Conservation (phyloP, 92 coral and sea anemone species). For the Heteractis magnifica region DNA sequence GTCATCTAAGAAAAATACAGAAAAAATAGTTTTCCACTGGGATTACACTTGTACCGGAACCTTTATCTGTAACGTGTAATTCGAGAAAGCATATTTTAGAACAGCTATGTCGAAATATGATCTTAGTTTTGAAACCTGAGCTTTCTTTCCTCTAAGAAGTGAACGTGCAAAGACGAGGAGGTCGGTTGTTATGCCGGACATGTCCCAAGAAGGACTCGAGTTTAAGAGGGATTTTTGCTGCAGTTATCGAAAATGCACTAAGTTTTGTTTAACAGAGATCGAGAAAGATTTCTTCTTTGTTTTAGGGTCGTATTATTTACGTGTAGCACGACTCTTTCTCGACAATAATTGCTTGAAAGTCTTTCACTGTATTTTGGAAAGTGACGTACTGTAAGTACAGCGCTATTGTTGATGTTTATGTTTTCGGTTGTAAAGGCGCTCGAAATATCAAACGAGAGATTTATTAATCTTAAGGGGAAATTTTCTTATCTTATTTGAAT, state of each 20-base stretch:
- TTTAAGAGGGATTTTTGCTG: background rate
- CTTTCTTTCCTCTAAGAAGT: background rate
- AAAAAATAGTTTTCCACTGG: background rate
- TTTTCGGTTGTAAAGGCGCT: background rate
- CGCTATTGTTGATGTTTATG: background rate
- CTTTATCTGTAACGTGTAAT: background rate
- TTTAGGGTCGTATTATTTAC: background rate
- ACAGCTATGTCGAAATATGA: conserved; percentile 12
- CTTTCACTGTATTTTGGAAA: background rate
- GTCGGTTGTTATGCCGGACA: background rate
- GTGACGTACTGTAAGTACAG: background rate
- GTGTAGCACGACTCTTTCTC: too few species aligned
- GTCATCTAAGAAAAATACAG: conserved; percentile 19
- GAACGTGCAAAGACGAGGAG: background rate
- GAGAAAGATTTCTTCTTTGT: background rate
- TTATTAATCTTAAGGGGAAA: background rate
- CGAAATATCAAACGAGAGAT: background rate
- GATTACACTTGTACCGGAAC: conserved; percentile 29
- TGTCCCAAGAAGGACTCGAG: background rate
- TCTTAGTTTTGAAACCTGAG: conserved; percentile 25
- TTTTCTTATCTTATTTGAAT: background rate
- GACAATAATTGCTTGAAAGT: background rate
- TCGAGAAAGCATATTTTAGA: conserved; percentile 1
- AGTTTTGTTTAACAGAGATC: background rate
- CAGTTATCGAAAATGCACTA: background rate